Percentiles rank a stretch among this genome's conserved stretches.
These are phyloP conservation scores for Diplosoma virens DNA, from an alignment of 23 tunicate genomes.

Conservation along the genomic window DNA sequence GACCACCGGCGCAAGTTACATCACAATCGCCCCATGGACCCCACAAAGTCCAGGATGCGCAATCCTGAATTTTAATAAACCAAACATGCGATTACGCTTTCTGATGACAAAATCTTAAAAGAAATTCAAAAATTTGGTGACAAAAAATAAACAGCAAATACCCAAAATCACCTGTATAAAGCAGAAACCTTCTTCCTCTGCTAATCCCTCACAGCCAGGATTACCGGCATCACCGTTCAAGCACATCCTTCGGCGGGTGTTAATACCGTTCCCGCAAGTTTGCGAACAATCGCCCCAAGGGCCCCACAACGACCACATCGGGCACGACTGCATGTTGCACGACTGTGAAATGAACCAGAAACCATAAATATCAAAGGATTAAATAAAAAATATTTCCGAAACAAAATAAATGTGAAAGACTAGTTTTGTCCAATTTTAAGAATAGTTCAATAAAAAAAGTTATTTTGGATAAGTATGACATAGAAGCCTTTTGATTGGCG, in stretches of 20 bases:
- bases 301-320: conserved; percentile 41
- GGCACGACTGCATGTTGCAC: conserved; percentile 25
- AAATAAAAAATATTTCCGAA: too few species aligned
- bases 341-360: background rate
- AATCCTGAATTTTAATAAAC: too few species aligned
- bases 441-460: too few species aligned
- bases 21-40: conserved; percentile 40
- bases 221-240: conserved; percentile 39
- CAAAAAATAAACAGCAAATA: too few species aligned
- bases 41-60: conserved; percentile 82
- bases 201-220: conserved; percentile 57
- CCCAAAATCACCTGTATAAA: conserved; percentile 83
- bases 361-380: too few species aligned
- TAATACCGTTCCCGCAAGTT: conserved; percentile 47
- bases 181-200: conserved; percentile 25
- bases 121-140: too few species aligned
- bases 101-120: too few species aligned
- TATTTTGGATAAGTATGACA: too few species aligned
- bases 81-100: too few species aligned
- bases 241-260: conserved; percentile 14
- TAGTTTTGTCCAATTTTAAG: too few species aligned
- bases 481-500: too few species aligned
- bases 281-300: conserved; percentile 44
- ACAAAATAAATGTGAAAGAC: too few species aligned
- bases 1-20: conserved; percentile 72